Base-by-base conservation (phyloP, 2,888 invertebrate species). In the Apomyelois bistriatella region DNA sequence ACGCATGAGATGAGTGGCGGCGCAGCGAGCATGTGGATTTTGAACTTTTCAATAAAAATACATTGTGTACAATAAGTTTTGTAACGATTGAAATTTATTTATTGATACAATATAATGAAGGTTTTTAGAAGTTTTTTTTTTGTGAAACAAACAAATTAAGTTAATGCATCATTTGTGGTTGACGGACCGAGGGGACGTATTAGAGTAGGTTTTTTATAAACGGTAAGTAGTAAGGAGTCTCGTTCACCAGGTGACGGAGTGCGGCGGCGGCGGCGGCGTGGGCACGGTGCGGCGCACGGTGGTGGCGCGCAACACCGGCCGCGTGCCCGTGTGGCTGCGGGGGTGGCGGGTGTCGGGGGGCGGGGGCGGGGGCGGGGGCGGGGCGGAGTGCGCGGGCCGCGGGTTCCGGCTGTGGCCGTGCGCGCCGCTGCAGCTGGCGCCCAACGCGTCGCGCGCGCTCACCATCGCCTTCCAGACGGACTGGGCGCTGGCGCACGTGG, bases 291-390 rank as follows among this genome's bases (percentile, higher is more conserved):
- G 37, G 97, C 72, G 74, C 65, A 58, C 64, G 40, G 52, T 74
- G 54, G 0, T 57, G 94, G 8, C 72, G 16, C 93, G 95, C 64
- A 99, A 99, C 89, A 95, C 95, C n/a, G 99, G 99, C 1, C 95
- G 95, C 72, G 92, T 98, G 62, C 93, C 95, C n/a, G 93, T 99
- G 68, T 92, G 92, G 61, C 93, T 98, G 59, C 77, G 76, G 62
- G 79, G 66, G 49, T 85, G 82, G 85, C 68, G 74, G 58, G 62
- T 85, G 58, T n/a, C 76, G 72, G 53, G 81, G 76, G 57, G 64
- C 53, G 59, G 62, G 75, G 43, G 87, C 75, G 66, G 59, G 63
- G 83, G 75, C 65, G n/a, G n/a, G 58, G 77, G 72, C 53, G 81
- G 76, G 57, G 64, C 53, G 59, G 62, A 75, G 43, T 86, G 87